These are phyloP conservation scores for Mizuhopecten yessoensis DNA, from an alignment of 1,140 invertebrate species.

Conservation along the genomic window DNA sequence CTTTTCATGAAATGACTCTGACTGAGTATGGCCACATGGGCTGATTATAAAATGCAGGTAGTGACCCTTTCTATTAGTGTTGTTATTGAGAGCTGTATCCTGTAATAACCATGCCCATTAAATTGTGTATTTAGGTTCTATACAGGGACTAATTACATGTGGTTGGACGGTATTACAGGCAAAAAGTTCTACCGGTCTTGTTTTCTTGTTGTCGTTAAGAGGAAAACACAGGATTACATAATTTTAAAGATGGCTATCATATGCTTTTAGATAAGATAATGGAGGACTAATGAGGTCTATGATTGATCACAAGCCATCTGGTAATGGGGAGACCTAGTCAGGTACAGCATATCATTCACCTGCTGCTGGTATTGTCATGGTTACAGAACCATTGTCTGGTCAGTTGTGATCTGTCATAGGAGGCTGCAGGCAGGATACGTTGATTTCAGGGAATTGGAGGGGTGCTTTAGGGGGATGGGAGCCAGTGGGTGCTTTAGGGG, in stretches of 20 bases:
- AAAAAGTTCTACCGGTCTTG: too few relatives aligned
- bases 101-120: too few relatives aligned
- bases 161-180: too few relatives aligned
- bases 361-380: background rate
- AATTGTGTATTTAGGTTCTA: too few relatives aligned
- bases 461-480: background rate
- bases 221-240: background rate
- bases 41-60: too few relatives aligned
- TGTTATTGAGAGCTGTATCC: too few relatives aligned
- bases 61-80: too few relatives aligned
- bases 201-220: too few relatives aligned
- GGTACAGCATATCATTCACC: background rate
- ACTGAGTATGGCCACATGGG: too few relatives aligned
- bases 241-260: background rate
- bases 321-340: background rate
- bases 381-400: background rate
- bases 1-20: too few relatives aligned
- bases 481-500: background rate
- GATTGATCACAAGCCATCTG: too few relatives aligned
- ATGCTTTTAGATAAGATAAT: background rate
- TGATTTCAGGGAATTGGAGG: background rate
- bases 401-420: background rate
- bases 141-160: too few relatives aligned
- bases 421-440: background rate
- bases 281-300: background rate